Evolutionary conservation across 2,888 invertebrate species (phyloP), one percentile per base, ranked within the genome.

Genomic region (Atherix ibis): DNA sequence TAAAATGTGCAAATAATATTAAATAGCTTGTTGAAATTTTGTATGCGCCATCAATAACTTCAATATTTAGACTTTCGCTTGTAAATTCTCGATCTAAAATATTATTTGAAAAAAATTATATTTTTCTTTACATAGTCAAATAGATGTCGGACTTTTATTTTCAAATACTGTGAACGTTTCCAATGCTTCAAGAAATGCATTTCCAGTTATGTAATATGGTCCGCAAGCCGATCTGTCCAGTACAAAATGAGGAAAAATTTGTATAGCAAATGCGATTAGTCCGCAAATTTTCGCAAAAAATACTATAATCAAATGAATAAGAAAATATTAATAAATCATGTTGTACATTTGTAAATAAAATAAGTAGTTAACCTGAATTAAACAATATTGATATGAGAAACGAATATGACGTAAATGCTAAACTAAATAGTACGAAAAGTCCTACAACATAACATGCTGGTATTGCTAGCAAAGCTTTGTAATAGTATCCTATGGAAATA

Each of bases 271-370:
- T 31, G 58, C 42, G 3, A 58, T 44, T 13, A 52, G 45, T 19
- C 61, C 59, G 5, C 59, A 56, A 29, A 54, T 46, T 47, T 56
- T 59, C 1, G 60, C 54, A 45, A 55, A 56, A 38, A 57, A 58
- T 16, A 50, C 29, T 34, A 14, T n/a, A 24, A 43, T 40, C 31
- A 19, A 29, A 30, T 15, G n/a, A 35, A 26, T 9, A 35, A n/a
- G n/a, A n/a, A 34, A 25, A 26, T 22, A 6, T 6, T 22, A 22
- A 22, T 8, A 18, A 18, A 19, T 18, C 13, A 15, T 15, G 18
- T 35, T 27, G 22, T 6, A 28, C n/a, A 25, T 31, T 15, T n/a
- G 31, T 19, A 10, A 17, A 18, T n/a, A 2, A 32, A 13, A 44
- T 47, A n/a, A n/a, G n/a, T n/a, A n/a, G n/a, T n/a, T n/a, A n/a